Conservation (phyloP, 2,113 vertebrate genomes). For the Hippocampus guttulatus region DNA sequence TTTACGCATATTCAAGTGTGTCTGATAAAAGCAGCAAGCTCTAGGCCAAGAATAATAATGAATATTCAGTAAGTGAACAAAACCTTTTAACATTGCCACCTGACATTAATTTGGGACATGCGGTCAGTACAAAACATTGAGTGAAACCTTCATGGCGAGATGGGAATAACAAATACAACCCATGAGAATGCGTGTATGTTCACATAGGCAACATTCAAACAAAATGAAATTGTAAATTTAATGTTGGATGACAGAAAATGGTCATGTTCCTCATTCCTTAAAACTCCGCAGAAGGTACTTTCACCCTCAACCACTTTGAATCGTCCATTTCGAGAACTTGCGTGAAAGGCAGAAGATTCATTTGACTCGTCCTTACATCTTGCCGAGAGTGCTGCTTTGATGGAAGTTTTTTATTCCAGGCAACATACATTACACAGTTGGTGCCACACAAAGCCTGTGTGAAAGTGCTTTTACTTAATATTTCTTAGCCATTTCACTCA, state of each 20-base stretch:
- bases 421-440: too few species aligned
- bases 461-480: too few species aligned
- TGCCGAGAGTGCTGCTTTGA: too few species aligned
- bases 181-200: background rate
- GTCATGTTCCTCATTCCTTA: background rate
- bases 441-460: too few species aligned
- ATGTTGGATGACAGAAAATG: background rate
- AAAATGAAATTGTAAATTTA: background rate
- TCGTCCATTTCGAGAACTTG: too few species aligned
- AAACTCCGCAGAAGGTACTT: background rate
- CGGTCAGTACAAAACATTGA: constrained; percentile 2
- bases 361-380: too few species aligned
- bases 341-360: too few species aligned
- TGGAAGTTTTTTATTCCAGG: too few species aligned
- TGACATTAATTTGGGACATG: background rate
- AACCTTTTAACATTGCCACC: background rate
- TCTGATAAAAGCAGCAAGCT: constrained; percentile 19
- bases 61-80: constrained; percentile 9
- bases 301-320: too few species aligned
- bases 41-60: constrained; percentile 11
- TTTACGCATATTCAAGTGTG: constrained; percentile 33
- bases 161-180: background rate
- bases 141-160: background rate
- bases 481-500: too few species aligned
- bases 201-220: too few species aligned